phyloP scores from a whole-genome alignment of 2,113 vertebrate species.

The Fukomys damarensis region DNA sequence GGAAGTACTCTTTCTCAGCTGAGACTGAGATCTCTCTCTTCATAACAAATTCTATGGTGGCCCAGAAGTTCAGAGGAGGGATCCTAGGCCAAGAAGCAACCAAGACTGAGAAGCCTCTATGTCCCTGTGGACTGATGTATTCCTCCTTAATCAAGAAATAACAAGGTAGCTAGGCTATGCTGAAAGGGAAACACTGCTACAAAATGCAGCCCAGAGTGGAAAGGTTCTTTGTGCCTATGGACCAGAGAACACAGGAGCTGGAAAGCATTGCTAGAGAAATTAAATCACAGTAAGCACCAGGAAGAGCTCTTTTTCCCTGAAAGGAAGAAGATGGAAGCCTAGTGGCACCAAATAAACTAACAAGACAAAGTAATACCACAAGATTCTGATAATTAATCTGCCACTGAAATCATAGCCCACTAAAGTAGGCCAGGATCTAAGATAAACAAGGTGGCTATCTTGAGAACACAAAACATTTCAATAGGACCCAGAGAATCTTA shows the following conservation, averaged over 20 bases:
- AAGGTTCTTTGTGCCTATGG: neutral
- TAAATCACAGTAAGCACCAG: neutral
- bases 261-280: neutral
- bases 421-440: neutral
- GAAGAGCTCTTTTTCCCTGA: neutral
- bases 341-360: neutral
- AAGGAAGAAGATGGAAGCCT: neutral
- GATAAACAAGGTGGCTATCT: neutral
- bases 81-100: neutral
- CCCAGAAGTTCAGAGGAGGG: neutral
- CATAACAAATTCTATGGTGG: neutral
- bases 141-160: neutral
- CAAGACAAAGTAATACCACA: neutral
- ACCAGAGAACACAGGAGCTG: neutral
- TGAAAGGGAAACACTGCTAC: neutral
- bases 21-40: neutral
- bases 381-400: neutral
- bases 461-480: neutral
- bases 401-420: neutral
- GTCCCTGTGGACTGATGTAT: neutral
- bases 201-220: neutral
- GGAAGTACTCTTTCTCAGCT: neutral
- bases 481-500: neutral
- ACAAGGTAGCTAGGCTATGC: fast-evolving
- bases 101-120: neutral